Evolutionary conservation across 2,888 invertebrate species (phyloP), one percentile per base, ranked within the genome.

Genomic region (Perizoma affinitatum): DNA sequence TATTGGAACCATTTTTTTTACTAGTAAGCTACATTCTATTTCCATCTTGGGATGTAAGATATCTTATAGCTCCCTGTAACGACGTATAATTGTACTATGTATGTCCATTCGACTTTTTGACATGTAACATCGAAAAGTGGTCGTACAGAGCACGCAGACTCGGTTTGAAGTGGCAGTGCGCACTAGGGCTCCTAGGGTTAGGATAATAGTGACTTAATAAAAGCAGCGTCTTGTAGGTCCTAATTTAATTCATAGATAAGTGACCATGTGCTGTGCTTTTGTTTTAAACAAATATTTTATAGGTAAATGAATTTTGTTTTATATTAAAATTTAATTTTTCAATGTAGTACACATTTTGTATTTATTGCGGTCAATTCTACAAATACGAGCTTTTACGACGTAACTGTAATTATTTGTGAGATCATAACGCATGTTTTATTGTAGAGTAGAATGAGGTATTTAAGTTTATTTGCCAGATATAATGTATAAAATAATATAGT

Each of bases 211-310:
- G 85, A 83, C 80, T 79, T 80, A 81, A 79, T 78, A 76, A 77
- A 63, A 49, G 75, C 87, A 82, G 82, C 82, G 84, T 83, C 76
- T 83, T 76, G 79, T 87, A 89, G 89, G 82, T 86, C 82, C 75
- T 87, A 83, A 88, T 86, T 87, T 88, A 85, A 84, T 79, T 75
- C 88, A 87, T 87, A 79, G 80, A 78, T 92, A 92, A 91, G 91
- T 88, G 90, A 92, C 87, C 86, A 90, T 88, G 92, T 91, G 92
- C 91, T 92, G 92, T 92, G 92, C 90, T 92, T 92, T 90, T 87
- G 90, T 91, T 92, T 92, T 90, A 90, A 90, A 88, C 81, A 84
- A 80, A 82, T 90, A 90, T 88, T 83, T 82, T 80, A 73, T 88
- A 90, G 84, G 83, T 86, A 86, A 89, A 86, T 88, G 82, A 88